Conservation (phyloP, 64 coral and sea anemone species). For the Pocillopora damicornis region DNA sequence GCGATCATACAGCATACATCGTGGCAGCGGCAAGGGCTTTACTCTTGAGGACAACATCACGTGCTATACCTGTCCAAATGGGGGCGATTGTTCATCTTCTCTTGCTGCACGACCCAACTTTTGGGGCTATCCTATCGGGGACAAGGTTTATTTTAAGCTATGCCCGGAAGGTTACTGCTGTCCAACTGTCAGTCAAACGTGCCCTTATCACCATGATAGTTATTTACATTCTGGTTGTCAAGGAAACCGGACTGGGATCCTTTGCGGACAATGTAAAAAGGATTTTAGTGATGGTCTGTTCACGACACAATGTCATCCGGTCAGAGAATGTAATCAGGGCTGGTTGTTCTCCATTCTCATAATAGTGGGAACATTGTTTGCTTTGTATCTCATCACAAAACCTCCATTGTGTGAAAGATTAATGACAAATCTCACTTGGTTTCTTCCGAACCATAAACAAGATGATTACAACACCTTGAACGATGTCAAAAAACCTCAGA, state of each 20-base stretch:
- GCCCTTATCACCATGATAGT: neutral
- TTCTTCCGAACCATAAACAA: neutral
- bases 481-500: neutral
- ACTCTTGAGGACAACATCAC: neutral
- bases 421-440: constrained; percentile 15
- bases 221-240: constrained; percentile 37
- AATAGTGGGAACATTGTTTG: neutral
- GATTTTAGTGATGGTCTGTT: constrained; percentile 26
- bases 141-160: neutral
- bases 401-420: constrained; percentile 22
- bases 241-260: constrained; percentile 33
- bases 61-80: constrained; percentile 14
- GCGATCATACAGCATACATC: constrained; percentile 5
- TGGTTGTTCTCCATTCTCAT: constrained; percentile 8
- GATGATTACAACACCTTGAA: neutral
- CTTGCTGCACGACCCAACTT: constrained; percentile 30
- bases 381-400: constrained; percentile 17
- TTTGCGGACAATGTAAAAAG: constrained; percentile 37
- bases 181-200: constrained; percentile 3
- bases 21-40: neutral
- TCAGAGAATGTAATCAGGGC: neutral
- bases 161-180: constrained; percentile 50
- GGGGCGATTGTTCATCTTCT: constrained; percentile 12
- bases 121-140: constrained; percentile 29
- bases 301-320: neutral